Evolutionary conservation across 2,113 vertebrate species (phyloP), one percentile per base, ranked within the genome.

Genomic region (Cavia aperea): DNA sequence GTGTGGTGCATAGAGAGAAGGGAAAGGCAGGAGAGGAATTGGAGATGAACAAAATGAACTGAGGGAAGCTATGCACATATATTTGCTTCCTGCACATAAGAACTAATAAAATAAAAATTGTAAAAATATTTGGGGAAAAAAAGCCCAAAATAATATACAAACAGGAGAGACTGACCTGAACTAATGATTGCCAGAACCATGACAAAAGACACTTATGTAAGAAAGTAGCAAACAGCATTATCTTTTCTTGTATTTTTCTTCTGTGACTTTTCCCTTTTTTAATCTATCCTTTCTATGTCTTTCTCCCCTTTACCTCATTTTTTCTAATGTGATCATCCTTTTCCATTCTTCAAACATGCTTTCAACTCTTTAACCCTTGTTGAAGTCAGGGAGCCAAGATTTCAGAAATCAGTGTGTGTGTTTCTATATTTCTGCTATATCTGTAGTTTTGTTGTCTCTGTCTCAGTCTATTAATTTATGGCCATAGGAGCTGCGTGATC

Each of bases 401-500:
- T 81, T 93, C 16, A 70, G 46, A 8, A 51, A 58, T 66, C 70
- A 65, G 10, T n/a, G 10, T 0, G 2, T 49, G 73, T n/a, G 7
- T 58, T 63, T 81, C 33, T 24, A 36, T 6, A 31, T 36, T 14
- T 14, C 13, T 49, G 3, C 26, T 43, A 26, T 39, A 58, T 4
- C 33, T 60, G 43, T 2, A 56, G 11, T 14, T 60, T 36, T 16
- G 5, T 12, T 68, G 1, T 49, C 15, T 54, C 39, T 43, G 62
- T 15, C n/a, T 54, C 10, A 33, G 83, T 65, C 46, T 77, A 36
- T 46, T 75, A 54, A 72, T 15, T 54, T 54, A n/a, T 0, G 33
- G 18, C 1, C 15, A 13, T 7, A 49, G 0, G 14, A 43, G 6
- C 46, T 49, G 62, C 19, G 4, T 5, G 21, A 81, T 33, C 5